Base-by-base conservation (phyloP, 2,888 invertebrate genomes). In the Dugesia japonica region DNA sequence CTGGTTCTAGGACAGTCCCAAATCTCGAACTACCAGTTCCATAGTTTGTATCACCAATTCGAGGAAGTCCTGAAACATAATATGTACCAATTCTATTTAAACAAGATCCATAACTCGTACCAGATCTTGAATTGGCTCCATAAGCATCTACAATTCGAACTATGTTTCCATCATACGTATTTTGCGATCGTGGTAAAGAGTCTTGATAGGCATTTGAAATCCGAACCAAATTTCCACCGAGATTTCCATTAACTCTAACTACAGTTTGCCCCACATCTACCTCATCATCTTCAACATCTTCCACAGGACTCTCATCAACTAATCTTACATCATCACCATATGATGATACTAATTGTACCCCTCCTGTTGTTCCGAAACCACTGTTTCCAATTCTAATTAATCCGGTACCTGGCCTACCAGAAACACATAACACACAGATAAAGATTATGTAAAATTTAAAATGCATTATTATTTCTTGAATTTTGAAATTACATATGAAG, bases 41-140 rank as follows among this genome's bases (percentile, higher is more conserved):
- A 23, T 20, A 56, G 1, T n/a, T n/a, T 56, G 56, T n/a, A 23
- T 56, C 23, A 7, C 31, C 7, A 56, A 56, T 56, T 56, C n/a
- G 56, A 56, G 56, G 56, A 56, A 56, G 4, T 56, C 56, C 56
- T 56, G 56, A 56, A 56, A 20, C 56, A 56, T 56, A 56, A 56
- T 56, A 56, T 4, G 56, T 56, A 56, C 56, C 56, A 56, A 56
- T 56, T 56, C 56, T n/a, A 56, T n/a, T 20, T 20, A 56, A 20
- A 56, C 56, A 56, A 56, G 56, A 20, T n/a, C 23, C 56, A 56
- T 56, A 56, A 56, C 17, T n/a, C 56, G 56, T 56, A 56, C 56
- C 56, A 56, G n/a, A 9, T 56, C 56, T 23, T 20, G 23, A 20
- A 56, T 56, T n/a, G 17, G n/a, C 1, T 56, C 56, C 56, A 56